Base-by-base conservation (phyloP, 2,888 invertebrate genomes). In the Noctuana brunneofusca region DNA sequence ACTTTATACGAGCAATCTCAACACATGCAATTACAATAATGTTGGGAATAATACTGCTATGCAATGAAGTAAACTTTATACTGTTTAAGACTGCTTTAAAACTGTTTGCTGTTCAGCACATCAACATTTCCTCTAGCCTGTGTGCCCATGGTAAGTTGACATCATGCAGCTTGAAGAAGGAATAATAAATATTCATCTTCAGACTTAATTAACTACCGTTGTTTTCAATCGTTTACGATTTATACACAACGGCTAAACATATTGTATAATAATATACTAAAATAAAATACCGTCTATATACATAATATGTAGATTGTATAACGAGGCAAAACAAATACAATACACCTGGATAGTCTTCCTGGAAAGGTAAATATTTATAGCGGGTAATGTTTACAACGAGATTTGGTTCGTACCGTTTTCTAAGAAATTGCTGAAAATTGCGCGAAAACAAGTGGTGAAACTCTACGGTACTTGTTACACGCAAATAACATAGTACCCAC, bases 351-450 rank as follows among this genome's bases (percentile, higher is more conserved):
- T 30, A 16, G 16, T 24, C 49, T 38, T 16, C 14, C 35, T 24
- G 16, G 14, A 6, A 24, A 57, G 20, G 14, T 22, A 18, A 57
- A 57, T 48, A 58, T 49, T 49, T 49, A 22, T 49, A 38, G 35
- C 24, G n/a, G 24, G 24, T 20, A 35, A 48, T 57, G 38, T 58
- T 57, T 49, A 58, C 22, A 16, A 16, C 8, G 14, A 11, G 14
- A 38, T 35, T 35, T 49, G 14, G 27, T 35, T 22, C 35, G 57
- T 49, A 49, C 35, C 6, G 12, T 35, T 58, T 49, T 58, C 48
- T 49, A 35, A 9, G 48, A 58, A 58, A 22, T 46, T n/a, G 2
- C 32, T 49, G 35, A 48, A 58, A 58, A 35, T 57, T 18, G 9
- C 35, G n/a, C 1, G 24, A 57, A 49, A 48, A 57, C 49, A 58